Percentiles rank a stretch among this genome's conserved stretches.
Conservation (phyloP, 2,797 vertebrate species). For the Philypnodon macrostomus region DNA sequence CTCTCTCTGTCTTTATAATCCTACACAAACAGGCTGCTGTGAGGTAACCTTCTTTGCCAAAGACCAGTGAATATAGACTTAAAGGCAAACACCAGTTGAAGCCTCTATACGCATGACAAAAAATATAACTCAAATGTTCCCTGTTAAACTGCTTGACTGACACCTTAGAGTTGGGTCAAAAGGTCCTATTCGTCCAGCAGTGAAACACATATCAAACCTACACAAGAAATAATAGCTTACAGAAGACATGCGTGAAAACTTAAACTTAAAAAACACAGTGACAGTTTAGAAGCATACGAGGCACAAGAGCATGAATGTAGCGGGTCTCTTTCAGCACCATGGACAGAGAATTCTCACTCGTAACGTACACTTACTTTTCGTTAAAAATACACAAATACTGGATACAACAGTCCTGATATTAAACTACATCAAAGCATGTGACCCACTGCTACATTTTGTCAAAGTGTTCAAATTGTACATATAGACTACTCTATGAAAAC, state of each 20-base stretch:
- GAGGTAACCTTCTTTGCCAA: conserved; percentile 42
- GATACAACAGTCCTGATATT: too few relatives aligned
- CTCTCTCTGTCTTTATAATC: conserved; percentile 63
- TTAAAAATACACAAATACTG: too few relatives aligned
- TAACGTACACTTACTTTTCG: too few relatives aligned
- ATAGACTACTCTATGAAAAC: too few relatives aligned
- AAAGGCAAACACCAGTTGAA: conserved; percentile 52
- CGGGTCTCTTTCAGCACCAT: conserved; percentile 65
- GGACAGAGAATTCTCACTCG: conserved; percentile 51
- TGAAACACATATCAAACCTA: too few relatives aligned
- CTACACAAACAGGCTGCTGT: conserved; percentile 52
- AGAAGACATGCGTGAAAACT: too few relatives aligned
- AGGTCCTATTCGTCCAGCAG: too few relatives aligned
- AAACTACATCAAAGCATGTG: too few relatives aligned
- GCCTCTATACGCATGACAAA: neutral
- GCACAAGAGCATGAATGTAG: conserved; percentile 3
- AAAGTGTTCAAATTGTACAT: neutral
- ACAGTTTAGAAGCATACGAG: conserved; percentile 17
- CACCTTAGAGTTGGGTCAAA: neutral
- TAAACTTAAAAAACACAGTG: conserved; percentile 12
- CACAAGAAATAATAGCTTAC: too few relatives aligned
- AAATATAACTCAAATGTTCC: neutral
- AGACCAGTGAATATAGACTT: conserved; percentile 31
- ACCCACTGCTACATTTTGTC: too few relatives aligned
- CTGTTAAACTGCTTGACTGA: neutral